phyloP scores from a whole-genome alignment of 37 sponge, comb jelly and placozoan species.

The Mnemiopsis leidyi region DNA sequence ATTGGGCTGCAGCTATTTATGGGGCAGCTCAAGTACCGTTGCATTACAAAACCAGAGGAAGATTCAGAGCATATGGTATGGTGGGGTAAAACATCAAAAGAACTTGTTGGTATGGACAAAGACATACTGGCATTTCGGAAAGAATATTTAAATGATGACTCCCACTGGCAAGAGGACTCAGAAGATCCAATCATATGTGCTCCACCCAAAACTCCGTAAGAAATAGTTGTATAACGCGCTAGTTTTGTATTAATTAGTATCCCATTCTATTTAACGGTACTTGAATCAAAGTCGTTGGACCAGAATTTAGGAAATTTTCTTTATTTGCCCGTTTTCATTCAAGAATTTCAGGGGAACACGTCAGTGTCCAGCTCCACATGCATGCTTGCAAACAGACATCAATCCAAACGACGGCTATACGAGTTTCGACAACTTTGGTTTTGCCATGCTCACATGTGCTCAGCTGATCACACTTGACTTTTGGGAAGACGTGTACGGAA shows the following conservation, averaged over 20 bases:
- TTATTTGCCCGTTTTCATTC: not conserved
- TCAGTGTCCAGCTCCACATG: not conserved
- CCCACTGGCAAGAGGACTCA: not conserved
- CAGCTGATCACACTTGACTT: conserved; percentile 68
- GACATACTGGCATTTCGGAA: not conserved
- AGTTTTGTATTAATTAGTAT: too few species aligned
- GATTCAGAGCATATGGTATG: not conserved
- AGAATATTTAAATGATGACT: not conserved
- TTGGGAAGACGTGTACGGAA: conserved; percentile 67
- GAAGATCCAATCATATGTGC: conserved; percentile 56
- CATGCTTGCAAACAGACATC: not conserved
- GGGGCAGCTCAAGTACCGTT: conserved; percentile 55
- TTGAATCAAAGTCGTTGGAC: too few species aligned
- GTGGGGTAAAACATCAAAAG: not conserved
- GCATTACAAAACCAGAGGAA: conserved; percentile 1
- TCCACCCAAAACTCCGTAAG: not conserved
- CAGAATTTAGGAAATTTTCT: too few species aligned
- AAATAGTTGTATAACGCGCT: too few species aligned
- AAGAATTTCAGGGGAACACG: conserved; percentile 35
- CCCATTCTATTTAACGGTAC: too few species aligned
- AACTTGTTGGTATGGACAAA: not conserved
- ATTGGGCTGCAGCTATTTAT: conserved; percentile 66
- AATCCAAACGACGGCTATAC: conserved; percentile 32
- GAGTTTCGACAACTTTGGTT: conserved; percentile 38
- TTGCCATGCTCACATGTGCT: conserved; percentile 54